Evolutionary conservation across 2,113 vertebrate species (phyloP).

Genomic region (Chlorodrepanis virens): DNA sequence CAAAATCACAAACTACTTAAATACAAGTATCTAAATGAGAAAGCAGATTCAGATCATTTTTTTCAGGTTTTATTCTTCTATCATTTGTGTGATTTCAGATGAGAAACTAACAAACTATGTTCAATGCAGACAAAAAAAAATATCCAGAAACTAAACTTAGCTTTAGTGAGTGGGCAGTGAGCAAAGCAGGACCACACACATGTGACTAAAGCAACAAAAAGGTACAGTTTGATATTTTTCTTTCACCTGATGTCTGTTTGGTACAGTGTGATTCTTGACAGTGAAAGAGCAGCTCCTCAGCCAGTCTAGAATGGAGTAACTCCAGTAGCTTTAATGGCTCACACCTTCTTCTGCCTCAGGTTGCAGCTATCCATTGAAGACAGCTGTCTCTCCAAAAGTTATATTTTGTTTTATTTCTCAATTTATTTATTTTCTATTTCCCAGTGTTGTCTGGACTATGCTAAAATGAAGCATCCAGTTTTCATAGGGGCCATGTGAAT

Average conservation of each 20-base stretch:
- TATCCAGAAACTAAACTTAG: accelerated
- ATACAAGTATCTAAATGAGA: not conserved
- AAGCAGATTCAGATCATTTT: not conserved
- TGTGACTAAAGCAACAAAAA: not conserved
- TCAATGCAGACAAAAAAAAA: not conserved
- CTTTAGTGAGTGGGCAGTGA: not conserved
- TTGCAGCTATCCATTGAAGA: not conserved
- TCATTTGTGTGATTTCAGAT: not conserved
- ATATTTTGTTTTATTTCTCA: not conserved
- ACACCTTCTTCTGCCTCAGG: not conserved
- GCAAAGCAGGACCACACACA: not conserved
- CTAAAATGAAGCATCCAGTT: not conserved
- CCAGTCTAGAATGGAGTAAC: not conserved
- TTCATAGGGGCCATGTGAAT: accelerated
- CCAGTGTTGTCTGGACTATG: accelerated
- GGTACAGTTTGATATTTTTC: not conserved
- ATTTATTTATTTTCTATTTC: not conserved
- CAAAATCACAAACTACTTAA: not conserved
- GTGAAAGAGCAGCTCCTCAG: not conserved
- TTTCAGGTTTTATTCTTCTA: not conserved
- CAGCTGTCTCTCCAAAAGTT: not conserved
- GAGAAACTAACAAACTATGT: not conserved
- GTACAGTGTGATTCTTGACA: not conserved
- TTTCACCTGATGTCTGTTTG: not conserved
- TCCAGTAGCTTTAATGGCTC: not conserved